Base-by-base conservation (phyloP, 2,797 vertebrate genomes). In the Discoglossus pictus region DNA sequence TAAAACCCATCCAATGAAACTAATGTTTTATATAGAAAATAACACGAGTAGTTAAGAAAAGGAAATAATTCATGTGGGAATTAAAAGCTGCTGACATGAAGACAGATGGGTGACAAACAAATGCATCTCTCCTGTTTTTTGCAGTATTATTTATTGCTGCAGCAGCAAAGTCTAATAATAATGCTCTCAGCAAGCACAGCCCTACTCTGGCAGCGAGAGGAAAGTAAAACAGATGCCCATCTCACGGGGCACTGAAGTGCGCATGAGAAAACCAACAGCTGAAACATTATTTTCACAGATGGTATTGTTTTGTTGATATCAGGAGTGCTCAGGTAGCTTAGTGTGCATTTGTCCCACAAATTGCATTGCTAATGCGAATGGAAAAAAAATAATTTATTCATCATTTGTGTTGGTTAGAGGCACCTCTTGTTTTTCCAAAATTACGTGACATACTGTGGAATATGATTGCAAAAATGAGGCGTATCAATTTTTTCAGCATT, bases 161-260 rank as follows among this genome's bases (percentile, higher is more conserved):
- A 38, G 48, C 43, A 73, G 59, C 15, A 46, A 65, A 18, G 35
- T 36, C 60, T 23, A 2, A 61, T 10, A 67, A 46, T 58, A 23
- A 56, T 16, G 36, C 27, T 72, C 11, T 54, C 20, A 58, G 62
- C 50, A 69, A 9, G 20, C 64, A 47, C 42, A 34, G 17, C 18
- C 10, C 16, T 72, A 31, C 18, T 0, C 54, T 1, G 69, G 36
- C 6, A 65, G 10, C 20, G 6, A 76, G 31, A 31, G 18, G 5
- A 68, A 11, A 16, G 61, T 55, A 54, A 69, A 3, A 35, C 11
- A 64, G 44, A 58, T 40, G 68, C 52, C 10, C 71, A 51, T 44
- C 65, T 75, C 23, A 61, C 2, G 61, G 46, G 68, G 52, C 10
- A 61, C 51, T 21, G 65, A 25, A 73, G 78, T 72, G 9, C 66